A percentile compares a stretch with the other conserved stretches of the same genome.
phyloP scores from a whole-genome alignment of 2,888 invertebrate genomes.

The Trichopria drosophilae region DNA sequence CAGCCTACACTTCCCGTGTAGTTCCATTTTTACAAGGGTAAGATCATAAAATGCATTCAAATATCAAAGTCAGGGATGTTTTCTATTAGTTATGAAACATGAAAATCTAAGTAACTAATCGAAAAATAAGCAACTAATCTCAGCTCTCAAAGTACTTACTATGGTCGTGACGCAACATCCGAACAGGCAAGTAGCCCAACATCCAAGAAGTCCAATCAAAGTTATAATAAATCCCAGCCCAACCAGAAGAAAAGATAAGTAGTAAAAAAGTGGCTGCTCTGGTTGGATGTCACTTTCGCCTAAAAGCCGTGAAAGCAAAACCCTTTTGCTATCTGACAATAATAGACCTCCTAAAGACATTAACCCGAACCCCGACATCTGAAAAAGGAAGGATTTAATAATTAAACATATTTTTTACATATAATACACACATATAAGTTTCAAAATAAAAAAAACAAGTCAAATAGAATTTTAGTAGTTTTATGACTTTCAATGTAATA shows the following conservation, averaged over 20 bases:
- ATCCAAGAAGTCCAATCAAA: conserved; percentile 73
- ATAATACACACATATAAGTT: too few relatives aligned
- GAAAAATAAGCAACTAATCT: too few relatives aligned
- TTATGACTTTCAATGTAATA: too few relatives aligned
- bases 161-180: conserved; percentile 73
- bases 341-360: conserved; percentile 74
- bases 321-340: conserved; percentile 71
- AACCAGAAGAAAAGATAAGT: conserved; percentile 72
- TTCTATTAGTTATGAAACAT: too few relatives aligned
- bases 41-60: too few relatives aligned
- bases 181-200: conserved; percentile 79
- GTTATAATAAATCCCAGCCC: conserved; percentile 71
- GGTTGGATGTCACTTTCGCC: conserved; percentile 66
- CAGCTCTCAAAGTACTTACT: conserved; percentile 63
- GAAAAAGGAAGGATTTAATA: conserved; percentile 49
- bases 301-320: conserved; percentile 73
- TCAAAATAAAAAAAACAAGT: too few relatives aligned
- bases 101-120: too few relatives aligned
- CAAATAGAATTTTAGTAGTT: too few relatives aligned
- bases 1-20: too few relatives aligned
- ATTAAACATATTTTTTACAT: too few relatives aligned
- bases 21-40: too few relatives aligned
- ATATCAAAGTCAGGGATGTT: too few relatives aligned
- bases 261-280: conserved; percentile 76
- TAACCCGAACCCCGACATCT: conserved; percentile 74